These are phyloP conservation scores for Hoplostethus atlanticus DNA, from an alignment of 2,797 vertebrate species.

Conservation along the genomic window DNA sequence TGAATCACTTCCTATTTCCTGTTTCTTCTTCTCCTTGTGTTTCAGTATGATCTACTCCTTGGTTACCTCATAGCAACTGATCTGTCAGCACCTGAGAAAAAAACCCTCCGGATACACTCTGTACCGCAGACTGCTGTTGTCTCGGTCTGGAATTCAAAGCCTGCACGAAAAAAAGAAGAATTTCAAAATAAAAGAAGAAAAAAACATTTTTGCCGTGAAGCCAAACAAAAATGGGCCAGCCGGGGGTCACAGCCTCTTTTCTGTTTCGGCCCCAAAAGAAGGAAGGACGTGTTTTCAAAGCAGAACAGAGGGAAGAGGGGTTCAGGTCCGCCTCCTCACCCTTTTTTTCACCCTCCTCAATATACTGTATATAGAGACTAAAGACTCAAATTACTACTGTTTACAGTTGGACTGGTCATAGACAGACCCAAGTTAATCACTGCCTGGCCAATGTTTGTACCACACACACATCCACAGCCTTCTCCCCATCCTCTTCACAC, in stretches of 20 bases:
- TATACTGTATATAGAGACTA: constrained; percentile 62
- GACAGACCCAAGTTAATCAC: constrained; percentile 68
- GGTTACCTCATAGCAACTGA: constrained; percentile 93
- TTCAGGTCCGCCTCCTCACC: constrained; percentile 1
- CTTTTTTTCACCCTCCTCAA: background rate
- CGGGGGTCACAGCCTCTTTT: constrained; percentile 33
- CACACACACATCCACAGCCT: constrained; percentile 33
- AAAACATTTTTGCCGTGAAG: constrained; percentile 38
- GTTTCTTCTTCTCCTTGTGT: constrained; percentile 75
- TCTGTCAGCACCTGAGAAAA: constrained; percentile 52
- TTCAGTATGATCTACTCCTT: constrained; percentile 98
- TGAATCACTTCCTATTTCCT: constrained; percentile 36
- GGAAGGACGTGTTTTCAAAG: constrained; percentile 30
- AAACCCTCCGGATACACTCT: constrained; percentile 31
- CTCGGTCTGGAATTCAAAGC: constrained; percentile 31
- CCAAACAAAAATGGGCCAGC: constrained; percentile 41
- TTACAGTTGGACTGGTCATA: constrained; percentile 72
- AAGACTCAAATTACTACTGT: constrained; percentile 64
- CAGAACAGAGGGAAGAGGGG: background rate
- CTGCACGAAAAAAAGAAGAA: constrained; percentile 38
- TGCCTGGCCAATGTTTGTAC: constrained; percentile 77
- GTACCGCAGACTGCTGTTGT: constrained; percentile 37
- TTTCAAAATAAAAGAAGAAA: constrained; percentile 37
- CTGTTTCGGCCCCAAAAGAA: constrained; percentile 32
- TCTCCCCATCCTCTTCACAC: constrained; percentile 37